A percentile compares a stretch with the other conserved stretches of the same genome.
phyloP scores from a whole-genome alignment of 2,888 invertebrate species.

The Hypolimnas misippus region DNA sequence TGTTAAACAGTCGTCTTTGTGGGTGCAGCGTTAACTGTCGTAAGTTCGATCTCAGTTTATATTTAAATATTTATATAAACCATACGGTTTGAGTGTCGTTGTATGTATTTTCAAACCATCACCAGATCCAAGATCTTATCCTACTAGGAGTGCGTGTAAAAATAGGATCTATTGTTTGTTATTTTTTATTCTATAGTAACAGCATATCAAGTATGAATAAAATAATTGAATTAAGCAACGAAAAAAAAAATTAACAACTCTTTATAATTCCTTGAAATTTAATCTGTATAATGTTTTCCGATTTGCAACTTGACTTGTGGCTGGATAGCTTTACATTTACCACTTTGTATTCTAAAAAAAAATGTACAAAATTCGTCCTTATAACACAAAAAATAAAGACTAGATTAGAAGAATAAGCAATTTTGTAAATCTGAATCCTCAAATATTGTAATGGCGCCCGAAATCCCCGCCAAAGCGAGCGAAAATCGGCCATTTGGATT shows the following conservation, averaged over 20 bases:
- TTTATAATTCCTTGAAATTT: conserved; percentile 56
- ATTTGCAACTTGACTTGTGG: conserved; percentile 73
- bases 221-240: too few species aligned
- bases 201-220: too few species aligned
- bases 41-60: too few species aligned
- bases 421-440: conserved; percentile 53
- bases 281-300: conserved; percentile 74
- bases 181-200: too few species aligned
- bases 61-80: too few species aligned
- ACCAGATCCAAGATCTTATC: too few species aligned
- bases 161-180: too few species aligned
- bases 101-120: too few species aligned
- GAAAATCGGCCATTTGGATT: conserved; percentile 69
- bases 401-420: conserved; percentile 26
- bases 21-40: too few species aligned
- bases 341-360: conserved; percentile 38
- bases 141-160: too few species aligned
- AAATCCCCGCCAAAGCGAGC: conserved; percentile 58
- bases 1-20: too few species aligned
- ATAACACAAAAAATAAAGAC: background rate
- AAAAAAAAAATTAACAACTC: conserved; percentile 47
- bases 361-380: conserved; percentile 45
- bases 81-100: too few species aligned
- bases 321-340: conserved; percentile 53
- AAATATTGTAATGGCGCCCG: conserved; percentile 69